Base-by-base conservation (phyloP, 2,113 vertebrate species). In the Ophthalmotilapia sp. region DNA sequence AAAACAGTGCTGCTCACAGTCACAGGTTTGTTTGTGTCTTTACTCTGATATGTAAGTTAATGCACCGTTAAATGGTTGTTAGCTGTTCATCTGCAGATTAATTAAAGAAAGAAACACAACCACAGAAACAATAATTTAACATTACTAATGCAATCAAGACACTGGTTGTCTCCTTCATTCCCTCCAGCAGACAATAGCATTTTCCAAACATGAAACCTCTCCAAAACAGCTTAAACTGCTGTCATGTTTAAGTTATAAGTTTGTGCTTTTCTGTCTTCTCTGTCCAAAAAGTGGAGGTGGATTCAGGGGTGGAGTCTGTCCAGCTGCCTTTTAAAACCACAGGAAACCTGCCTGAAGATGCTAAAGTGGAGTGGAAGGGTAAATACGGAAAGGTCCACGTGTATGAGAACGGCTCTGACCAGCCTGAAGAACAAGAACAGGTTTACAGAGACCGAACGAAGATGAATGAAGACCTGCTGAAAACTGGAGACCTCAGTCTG, bases 401-500 rank as follows among this genome's bases (percentile, higher is more conserved):
- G 0, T 56, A 26, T 8, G 0, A 26, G 54, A 29, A 26, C 4
- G 4, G 54, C 21, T 56, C 12, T 14, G 23, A 29, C 23, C 54
- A 14, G 12, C 23, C 1, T 29, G 12, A 14, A 8, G 23, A 56
- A 0, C 54, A 56, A 6, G 1, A 7, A 0, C 21, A 26, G 4
- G 54, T 0, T 56, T 29, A 56, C 54, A 56, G 54, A 56, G 23
- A 0, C 6, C 12, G 54, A 29, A 56, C 23, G 0, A 0, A 26
- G 6, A 55, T 55, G 53, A 55, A 55, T 6, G 2, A 54, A 21
- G 51, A 54, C 21, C 54, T 7, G 11, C 7, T 56, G 55, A 56
- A 14, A 0, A 56, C 6, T 2, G 54, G 54, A 56, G 12, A 56
- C 54, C 23, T 56, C 23, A 56, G 54, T 56, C 23, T 23, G 23